Base-by-base conservation (phyloP, 2,888 invertebrate species). In the Brenthis ino region DNA sequence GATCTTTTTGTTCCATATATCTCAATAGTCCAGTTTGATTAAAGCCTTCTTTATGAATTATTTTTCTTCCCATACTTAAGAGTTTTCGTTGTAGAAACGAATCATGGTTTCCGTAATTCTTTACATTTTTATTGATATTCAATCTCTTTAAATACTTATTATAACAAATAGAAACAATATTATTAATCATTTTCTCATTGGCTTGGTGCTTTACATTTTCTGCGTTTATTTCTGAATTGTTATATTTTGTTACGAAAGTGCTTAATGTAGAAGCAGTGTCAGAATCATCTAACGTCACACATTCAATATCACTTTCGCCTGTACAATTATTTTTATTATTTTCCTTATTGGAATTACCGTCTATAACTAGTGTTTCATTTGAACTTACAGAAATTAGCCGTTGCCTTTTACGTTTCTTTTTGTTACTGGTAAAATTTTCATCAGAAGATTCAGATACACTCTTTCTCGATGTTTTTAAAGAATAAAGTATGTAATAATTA, bases 21-120 rank as follows among this genome's bases (percentile, higher is more conserved):
- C 86, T 80, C 54, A 91, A 76, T 28, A 93, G 64, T 6, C 89
- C 90, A 68, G 79, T 85, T 65, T 85, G 85, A 73, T 82, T 83
- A 58, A 88, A 79, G 51, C 81, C 81, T 60, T 80, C 78, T 72
- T 80, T 83, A 74, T 82, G 83, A 64, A 92, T 82, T 37, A 85
- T 77, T 81, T 91, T 91, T 70, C 85, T 79, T 61, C 92, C 92
- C 64, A 92, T 83, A 75, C 88, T 91, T 76, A 89, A 80, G 56
- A 92, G 73, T 81, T 91, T 91, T 69, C 85, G 88, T 79, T 85
- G 85, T 11, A 91, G 73, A 67, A 82, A 81, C 64, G 79, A 78
- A 72, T 85, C 80, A 67, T 75, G 74, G 65, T 74, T 75, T 33
- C 64, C 24, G 58, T 65, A 57, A 16, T 67, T 67, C 71, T 76